Evolutionary conservation across 2,888 invertebrate genomes (phyloP).

Genomic region (Alviniconcha strummeri): DNA sequence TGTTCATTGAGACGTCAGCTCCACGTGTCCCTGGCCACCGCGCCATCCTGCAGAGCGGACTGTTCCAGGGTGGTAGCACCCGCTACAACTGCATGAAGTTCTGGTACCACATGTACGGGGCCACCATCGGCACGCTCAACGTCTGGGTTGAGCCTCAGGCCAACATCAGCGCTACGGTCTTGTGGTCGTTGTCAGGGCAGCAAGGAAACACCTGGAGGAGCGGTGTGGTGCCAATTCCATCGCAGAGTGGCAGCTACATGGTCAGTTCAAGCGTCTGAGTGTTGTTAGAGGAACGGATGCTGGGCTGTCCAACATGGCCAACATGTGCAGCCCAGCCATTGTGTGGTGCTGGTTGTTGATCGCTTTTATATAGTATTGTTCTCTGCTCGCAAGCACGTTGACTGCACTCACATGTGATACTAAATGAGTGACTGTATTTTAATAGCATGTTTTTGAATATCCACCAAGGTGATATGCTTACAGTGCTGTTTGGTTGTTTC

Average conservation of each 20-base stretch:
- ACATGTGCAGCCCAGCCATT: too few species aligned
- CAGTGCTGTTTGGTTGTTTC: too few species aligned
- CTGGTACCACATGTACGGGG: conserved; percentile 67
- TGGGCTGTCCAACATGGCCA: too few species aligned
- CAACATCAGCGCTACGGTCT: conserved; percentile 35
- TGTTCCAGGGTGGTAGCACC: conserved; percentile 40
- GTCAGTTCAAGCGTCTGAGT: conserved; percentile 35
- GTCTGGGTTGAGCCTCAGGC: conserved; percentile 47
- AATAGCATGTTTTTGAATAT: too few species aligned
- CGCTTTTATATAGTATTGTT: too few species aligned
- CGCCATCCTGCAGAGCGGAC: conserved; percentile 60
- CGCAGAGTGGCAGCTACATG: conserved; percentile 48
- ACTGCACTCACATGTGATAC: too few species aligned
- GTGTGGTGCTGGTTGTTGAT: too few species aligned
- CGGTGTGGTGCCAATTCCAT: conserved; percentile 42
- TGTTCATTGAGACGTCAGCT: conserved; percentile 73
- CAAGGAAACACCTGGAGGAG: conserved; percentile 58
- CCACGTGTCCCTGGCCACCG: conserved; percentile 77
- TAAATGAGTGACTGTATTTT: too few species aligned
- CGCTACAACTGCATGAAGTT: conserved; percentile 56
- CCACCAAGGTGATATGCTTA: too few species aligned
- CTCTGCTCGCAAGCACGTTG: too few species aligned
- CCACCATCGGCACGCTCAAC: conserved; percentile 53
- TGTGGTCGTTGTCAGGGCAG: conserved; percentile 55
- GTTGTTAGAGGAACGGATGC: too few species aligned